Evolutionary conservation across 2,888 invertebrate genomes (phyloP), one percentile per base, ranked within the genome.

Genomic region (Rhamnusium bicolor): DNA sequence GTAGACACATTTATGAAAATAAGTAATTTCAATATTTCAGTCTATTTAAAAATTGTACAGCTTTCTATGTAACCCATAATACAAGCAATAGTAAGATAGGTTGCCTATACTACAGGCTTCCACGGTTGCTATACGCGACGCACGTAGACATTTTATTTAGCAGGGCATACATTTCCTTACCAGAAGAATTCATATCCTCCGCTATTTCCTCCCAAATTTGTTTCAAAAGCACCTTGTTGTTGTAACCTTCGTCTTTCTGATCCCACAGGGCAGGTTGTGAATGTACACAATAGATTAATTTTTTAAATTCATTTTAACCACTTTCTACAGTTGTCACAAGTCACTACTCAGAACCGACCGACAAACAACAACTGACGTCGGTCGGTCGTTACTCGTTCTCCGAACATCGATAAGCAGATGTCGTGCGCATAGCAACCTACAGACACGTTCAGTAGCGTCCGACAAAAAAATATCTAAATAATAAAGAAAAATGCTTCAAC

Each of bases 151-250:
- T 10, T 32, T 32, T 1, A 32, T 10, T 29, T 1, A 8, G 32
- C 32, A 32, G 10, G 10, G 10, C 2, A 58, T 32, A 29, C n/a
- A n/a, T n/a, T 7, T 18, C 10, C 47, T 19, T 63, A 63, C 63
- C 63, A 2, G 63, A 16, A 18, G 27, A 63, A 6, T 12, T 3
- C 63, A 63, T 63, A 24, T 63, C 49, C 10, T 63, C 14, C 29
- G 49, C 63, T 14, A 63, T 63, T 14, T 63, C 51, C 6, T 63
- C 63, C 63, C 63, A 63, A 14, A 29, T 16, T 14, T 51, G 49
- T 10, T 51, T 47, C 27, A 63, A 49, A 0, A 21, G 6, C 12
- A 27, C 21, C 18, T 63, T 63, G 10, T 63, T 63, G 21, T 47
- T 62, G 27, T 63, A 63, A 12, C 16, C 16, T 1, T 27, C 49